phyloP scores from a whole-genome alignment of 2,888 invertebrate species.

The Adela reaumurella region DNA sequence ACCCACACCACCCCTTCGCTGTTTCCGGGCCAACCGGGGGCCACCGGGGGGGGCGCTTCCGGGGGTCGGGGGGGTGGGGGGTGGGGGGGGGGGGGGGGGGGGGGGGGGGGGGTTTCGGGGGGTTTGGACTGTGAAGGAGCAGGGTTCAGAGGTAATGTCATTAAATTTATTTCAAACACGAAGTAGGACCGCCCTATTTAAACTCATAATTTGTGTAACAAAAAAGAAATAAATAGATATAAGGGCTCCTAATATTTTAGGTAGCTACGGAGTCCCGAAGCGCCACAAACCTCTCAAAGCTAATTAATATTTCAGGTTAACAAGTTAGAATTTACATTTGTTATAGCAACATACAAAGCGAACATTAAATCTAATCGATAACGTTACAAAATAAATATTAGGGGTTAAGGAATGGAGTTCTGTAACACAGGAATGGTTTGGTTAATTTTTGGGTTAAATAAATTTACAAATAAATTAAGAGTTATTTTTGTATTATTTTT shows the following conservation, averaged over 20 bases:
- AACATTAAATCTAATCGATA: not conserved
- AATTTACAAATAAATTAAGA: no score
- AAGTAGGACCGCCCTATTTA: conserved; percentile 40
- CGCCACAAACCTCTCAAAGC: conserved; percentile 16
- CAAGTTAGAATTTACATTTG: not conserved
- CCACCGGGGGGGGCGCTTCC: no score
- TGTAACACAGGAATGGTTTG: not conserved
- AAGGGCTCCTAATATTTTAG: no score
- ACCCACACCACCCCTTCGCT: no score
- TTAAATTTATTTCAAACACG: conserved; percentile 46
- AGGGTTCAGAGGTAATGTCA: conserved; percentile 30
- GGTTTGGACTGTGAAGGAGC: no score
- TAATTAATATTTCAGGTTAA: conserved; percentile 8
- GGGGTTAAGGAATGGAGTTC: not conserved
- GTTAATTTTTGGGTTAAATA: not conserved
- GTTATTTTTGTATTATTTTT: no score
- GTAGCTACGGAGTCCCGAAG: no score
- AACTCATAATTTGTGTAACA: conserved; percentile 41
- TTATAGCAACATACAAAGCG: not conserved
- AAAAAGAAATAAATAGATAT: conserved; percentile 30
- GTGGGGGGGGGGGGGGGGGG: no score
- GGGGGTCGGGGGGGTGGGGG: no score
- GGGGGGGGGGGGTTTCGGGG: no score
- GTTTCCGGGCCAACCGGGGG: no score
- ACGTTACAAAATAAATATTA: not conserved